Evolutionary conservation across 2,888 invertebrate species (phyloP), one percentile per base, ranked within the genome.

Genomic region (Dendrolimus pini): DNA sequence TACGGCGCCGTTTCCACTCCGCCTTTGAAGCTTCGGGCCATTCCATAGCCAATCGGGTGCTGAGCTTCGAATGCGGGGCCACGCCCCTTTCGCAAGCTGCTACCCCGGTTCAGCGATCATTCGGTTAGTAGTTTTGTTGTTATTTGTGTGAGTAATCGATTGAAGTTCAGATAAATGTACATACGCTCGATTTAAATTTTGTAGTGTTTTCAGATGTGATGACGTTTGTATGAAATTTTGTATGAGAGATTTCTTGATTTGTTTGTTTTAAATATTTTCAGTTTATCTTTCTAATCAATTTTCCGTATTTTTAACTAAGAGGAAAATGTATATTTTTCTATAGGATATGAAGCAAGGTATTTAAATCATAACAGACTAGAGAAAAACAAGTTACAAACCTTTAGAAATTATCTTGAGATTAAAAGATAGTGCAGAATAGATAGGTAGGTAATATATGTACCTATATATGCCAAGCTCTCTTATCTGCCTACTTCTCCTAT

Each of bases 11-110:
- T 56, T 10, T 52, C 56, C 62, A 67, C 74, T 59, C 85, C 89
- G 85, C 89, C 89, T 68, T 62, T 58, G 58, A 67, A 71, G 75
- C 79, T 76, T 77, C 71, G 71, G 58, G 65, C 64, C 63, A 62
- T 61, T 57, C 56, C 56, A 56, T 59, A 57, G 30, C 89, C 84
- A 87, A 88, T 85, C 53, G 58, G 58, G 41, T 57, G 13, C 58
- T 68, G 72, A 86, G 88, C 88, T 88, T 86, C 69, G 66, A 70
- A 69, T 84, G 85, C 78, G 85, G 85, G 71, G 72, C 68, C 73
- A 72, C 83, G 80, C 86, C 83, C 65, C 65, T 52, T 59, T 74
- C 69, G 67, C 65, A 72, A 71, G 72, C 72, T 72, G 60, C 69
- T 58, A 60, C 63, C 62, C 59, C 63, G 59, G 62, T 65, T 62